These are phyloP conservation scores for Netelia virgata DNA, from an alignment of 2,888 invertebrate genomes.

Conservation along the genomic window DNA sequence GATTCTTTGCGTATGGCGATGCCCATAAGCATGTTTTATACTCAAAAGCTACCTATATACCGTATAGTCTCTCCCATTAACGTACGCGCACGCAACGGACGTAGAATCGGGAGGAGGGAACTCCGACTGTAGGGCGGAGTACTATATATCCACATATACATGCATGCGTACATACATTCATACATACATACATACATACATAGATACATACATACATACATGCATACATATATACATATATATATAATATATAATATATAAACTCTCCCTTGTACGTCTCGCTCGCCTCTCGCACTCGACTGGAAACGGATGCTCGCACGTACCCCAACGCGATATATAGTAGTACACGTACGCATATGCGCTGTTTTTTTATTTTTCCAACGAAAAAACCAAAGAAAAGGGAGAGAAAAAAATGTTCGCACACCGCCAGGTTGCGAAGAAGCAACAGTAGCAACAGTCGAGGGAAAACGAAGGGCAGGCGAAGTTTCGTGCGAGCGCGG, in stretches of 20 bases:
- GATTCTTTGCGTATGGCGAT: constrained; percentile 37
- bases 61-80: constrained; percentile 55
- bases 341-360: constrained; percentile 42
- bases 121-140: constrained; percentile 55
- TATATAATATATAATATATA: too few species aligned
- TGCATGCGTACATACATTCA: not conserved
- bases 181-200: not conserved
- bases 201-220: not conserved
- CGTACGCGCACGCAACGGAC: constrained; percentile 49
- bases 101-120: constrained; percentile 27
- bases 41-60: constrained; percentile 48
- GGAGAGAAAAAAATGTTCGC: not conserved
- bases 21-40: constrained; percentile 57
- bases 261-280: constrained; percentile 33
- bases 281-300: constrained; percentile 13
- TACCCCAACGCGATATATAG: constrained; percentile 24
- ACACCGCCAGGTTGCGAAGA: constrained; percentile 20
- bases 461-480: constrained; percentile 4
- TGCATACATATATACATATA: not conserved
- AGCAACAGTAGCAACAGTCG: constrained; percentile 32
- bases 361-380: not conserved
- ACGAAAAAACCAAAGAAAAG: not conserved
- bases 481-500: constrained; percentile 31
- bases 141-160: not conserved
- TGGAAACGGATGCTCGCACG: constrained; percentile 62